Base-by-base conservation (phyloP, 1,140 invertebrate species). In the Bombus affinis region DNA sequence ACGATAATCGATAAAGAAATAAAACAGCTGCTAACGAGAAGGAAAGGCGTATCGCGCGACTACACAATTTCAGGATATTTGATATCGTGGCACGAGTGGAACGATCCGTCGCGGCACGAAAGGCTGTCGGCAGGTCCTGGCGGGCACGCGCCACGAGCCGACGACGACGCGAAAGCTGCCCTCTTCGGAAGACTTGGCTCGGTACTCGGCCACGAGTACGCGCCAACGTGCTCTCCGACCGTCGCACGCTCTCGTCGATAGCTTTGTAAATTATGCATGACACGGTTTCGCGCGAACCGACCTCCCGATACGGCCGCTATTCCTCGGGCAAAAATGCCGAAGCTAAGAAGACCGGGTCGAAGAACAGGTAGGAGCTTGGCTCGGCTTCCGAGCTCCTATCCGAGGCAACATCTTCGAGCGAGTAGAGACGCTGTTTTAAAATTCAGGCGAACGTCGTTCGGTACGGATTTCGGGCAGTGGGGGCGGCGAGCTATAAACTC, bases 241-340 rank as follows among this genome's bases (percentile, higher is more conserved):
- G n/a, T 37, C 53, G 28, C 47, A 66, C 74, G 28, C 39, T 71
- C 79, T 86, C 73, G 73, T 83, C 73, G 70, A 80, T 90, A 91
- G 77, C 84, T 85, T 89, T 0, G 57, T 68, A 88, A 88, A 91
- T 90, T 90, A 89, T 89, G 82, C 76, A 87, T 70, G 88, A 62
- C 78, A 75, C 65, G 66, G 74, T 66, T 78, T 79, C 59, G 73
- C 66, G 83, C 42, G 53, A 72, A 44, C 4, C 59, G 18, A 53
- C 66, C 82, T 39, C 47, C 57, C 82, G 74, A 78, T 78, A 71
- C 65, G 28, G 59, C 47, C 10, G 81, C 28, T 28, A 1, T 22
- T 53, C 47, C 42, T 25, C 28, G 22, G 37, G 22, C 37, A n/a
- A 71, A 59, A 62, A 73, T 28, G 13, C 25, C 8, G 65, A 77